Evolutionary conservation across 2,797 vertebrate species (phyloP), one percentile per base, ranked within the genome.

Genomic region (Momotus momota): DNA sequence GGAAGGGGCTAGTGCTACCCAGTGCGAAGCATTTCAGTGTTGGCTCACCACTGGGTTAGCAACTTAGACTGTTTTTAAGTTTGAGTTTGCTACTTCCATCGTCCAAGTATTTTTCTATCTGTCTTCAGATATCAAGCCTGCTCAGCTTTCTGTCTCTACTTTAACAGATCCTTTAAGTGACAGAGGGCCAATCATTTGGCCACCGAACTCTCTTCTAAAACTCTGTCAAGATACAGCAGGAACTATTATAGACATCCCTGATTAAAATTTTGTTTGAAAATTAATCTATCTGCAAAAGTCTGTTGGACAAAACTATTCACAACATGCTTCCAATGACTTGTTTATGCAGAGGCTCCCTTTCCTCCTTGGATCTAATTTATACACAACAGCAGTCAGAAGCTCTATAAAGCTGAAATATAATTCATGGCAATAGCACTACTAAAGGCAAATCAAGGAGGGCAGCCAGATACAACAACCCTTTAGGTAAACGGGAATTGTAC

Each of bases 251-350:
- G 80, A 75, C 38, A 65, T 19, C 46, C 74, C 57, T 51, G 52
- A 81, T 75, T 57, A 89, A 87, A 75, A 84, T 62, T 81, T 81
- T 82, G 48, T 81, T 89, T 83, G 82, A 78, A 86, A 95, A 96
- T 71, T 45, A 62, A 83, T 91, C 38, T 90, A 38, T 48, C 67
- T 89, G 51, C 48, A 81, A 71, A 69, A 86, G 14, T 35, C 67
- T 82, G 64, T 77, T 61, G 81, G 87, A 70, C 1, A 27, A 26
- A 71, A 35, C 31, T 70, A 67, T 33, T 86, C 58, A 58, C 43
- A 71, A 29, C 9, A 19, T 21, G 41, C 41, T 49, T 71, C 46
- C 45, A 80, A 31, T 20, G 21, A 40, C 46, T 79, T 60, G 20
- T 52, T 82, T 69, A 54, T 19, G 22, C 41, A 65, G 19, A 58